Base-by-base conservation (phyloP, 1,140 invertebrate genomes). In the Leptinotarsa undecemlineata region DNA sequence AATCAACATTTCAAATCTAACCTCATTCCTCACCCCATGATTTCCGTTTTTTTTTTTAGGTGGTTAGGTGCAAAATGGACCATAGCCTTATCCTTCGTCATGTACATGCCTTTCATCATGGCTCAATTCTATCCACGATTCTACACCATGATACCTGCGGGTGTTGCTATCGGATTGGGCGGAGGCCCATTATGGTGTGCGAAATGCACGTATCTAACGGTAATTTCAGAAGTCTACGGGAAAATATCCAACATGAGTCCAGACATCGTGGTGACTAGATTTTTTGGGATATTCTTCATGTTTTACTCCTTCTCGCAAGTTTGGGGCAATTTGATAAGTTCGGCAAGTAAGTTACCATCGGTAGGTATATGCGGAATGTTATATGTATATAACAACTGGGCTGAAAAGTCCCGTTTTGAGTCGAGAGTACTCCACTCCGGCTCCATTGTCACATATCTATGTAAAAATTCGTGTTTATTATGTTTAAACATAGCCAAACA, bases 271-370 rank as follows among this genome's bases (percentile, higher is more conserved):
- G 92, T 96, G 33, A 92, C 93, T 3, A 86, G 92, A 77, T 96
- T 96, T 85, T 97, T 97, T 83, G 95, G 95, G 0, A 87, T 96
- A 3, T 97, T 97, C 86, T 97, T 96, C 87, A 94, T 96, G 91
- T 92, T 97, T 81, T 98, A 96, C 82, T 96, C 98, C 86, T 92
- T 94, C 87, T 93, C 95, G 0, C 94, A 96, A 85, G 93, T 96
- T 23, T 94, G 94, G 94, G 96, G 96, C 1, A 98, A 98, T 85
- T 87, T 97, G 1, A 94, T 98, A 63, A 96, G 96, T 48, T 98
- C 95, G 3, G 88, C 91, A 79, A 90, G 92, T 92, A 85, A 87
- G 85, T 72, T 3, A 42, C 33, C 33, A 3, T 11, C 1, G 1
- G 6, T 33, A 48, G 19, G 26, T 33, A 2, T 33, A 33, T 33